Percentiles rank a stretch among this genome's conserved stretches.
These are phyloP conservation scores for Mnemiopsis leidyi DNA, from an alignment of 37 sponge, comb jelly and placozoan genomes.

Conservation along the genomic window DNA sequence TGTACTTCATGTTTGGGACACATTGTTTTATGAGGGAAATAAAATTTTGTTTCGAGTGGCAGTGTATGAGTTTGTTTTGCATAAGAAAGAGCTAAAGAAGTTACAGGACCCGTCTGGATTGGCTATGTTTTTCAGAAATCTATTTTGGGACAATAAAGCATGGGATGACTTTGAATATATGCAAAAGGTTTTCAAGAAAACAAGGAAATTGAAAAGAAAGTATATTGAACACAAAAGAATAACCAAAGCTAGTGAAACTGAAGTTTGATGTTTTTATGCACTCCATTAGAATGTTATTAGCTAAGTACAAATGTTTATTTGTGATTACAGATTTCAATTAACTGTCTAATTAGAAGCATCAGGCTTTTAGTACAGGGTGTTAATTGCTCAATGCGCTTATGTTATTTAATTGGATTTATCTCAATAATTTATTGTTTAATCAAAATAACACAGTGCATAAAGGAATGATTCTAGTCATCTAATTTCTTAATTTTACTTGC, in stretches of 20 bases:
- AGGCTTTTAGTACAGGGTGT: too few relatives aligned
- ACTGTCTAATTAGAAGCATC: too few relatives aligned
- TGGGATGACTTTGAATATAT: slow-evolving; percentile 49
- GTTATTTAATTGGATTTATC: too few relatives aligned
- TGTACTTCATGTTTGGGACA: slow-evolving; percentile 68
- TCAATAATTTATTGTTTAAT: too few relatives aligned
- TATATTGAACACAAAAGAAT: background rate
- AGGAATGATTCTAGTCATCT: too few relatives aligned
- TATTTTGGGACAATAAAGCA: slow-evolving; percentile 10
- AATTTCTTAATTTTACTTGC: too few relatives aligned
- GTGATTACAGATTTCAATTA: too few relatives aligned
- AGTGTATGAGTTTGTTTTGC: background rate
- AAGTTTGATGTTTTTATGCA: background rate
- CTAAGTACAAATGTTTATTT: too few relatives aligned
- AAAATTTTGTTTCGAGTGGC: slow-evolving; percentile 69
- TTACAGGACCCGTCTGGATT: background rate
- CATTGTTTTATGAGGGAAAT: slow-evolving; percentile 65
- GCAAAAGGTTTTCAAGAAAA: background rate
- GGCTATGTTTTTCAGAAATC: background rate
- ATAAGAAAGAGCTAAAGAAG: background rate
- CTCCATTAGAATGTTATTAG: too few relatives aligned
- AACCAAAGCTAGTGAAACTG: background rate
- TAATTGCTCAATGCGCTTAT: too few relatives aligned
- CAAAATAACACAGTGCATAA: too few relatives aligned
- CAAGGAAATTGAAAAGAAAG: background rate